Evolutionary conservation across 2,113 vertebrate species (phyloP).

Genomic region (Delphinapterus leucas): DNA sequence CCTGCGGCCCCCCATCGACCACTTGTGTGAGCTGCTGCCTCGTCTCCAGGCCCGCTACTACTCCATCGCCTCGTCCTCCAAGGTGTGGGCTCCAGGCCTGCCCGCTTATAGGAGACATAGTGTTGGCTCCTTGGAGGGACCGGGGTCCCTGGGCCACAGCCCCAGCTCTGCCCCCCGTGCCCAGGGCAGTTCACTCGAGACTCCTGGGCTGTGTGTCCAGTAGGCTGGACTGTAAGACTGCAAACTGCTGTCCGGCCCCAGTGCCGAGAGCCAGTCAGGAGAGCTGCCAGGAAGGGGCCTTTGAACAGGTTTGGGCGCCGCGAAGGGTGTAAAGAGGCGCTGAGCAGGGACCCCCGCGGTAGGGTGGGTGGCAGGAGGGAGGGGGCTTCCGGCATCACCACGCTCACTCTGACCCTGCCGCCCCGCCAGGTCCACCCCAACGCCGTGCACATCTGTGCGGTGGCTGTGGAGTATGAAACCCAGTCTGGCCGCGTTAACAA

Average conservation of each 20-base stretch:
- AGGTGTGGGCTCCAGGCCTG: constrained; percentile 85
- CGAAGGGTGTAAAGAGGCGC: background rate
- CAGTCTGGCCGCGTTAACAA: constrained; percentile 91
- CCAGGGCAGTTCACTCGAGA: no score
- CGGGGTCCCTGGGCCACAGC: background rate
- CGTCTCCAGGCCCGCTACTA: constrained; percentile 98
- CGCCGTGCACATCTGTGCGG: constrained; percentile 94
- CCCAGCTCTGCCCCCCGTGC: background rate
- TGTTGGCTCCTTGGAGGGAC: background rate
- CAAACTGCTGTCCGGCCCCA: rapidly evolving
- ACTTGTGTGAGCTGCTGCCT: constrained; percentile 96
- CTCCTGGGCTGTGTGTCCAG: background rate
- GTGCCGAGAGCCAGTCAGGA: background rate
- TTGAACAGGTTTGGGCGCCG: background rate
- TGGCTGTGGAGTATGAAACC: constrained; percentile 93
- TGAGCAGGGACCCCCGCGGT: rapidly evolving
- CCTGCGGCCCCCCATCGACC: constrained; percentile 92
- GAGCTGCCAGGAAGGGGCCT: background rate
- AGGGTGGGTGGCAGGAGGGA: background rate
- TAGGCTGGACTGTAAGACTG: background rate
- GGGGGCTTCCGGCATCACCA: rapidly evolving
- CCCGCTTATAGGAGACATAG: rapidly evolving
- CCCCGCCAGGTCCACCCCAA: constrained; percentile 90
- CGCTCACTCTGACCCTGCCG: background rate
- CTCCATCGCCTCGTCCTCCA: constrained; percentile 97